Conservation (phyloP, 2,888 invertebrate genomes). For the Micoletzkya japonica region DNA sequence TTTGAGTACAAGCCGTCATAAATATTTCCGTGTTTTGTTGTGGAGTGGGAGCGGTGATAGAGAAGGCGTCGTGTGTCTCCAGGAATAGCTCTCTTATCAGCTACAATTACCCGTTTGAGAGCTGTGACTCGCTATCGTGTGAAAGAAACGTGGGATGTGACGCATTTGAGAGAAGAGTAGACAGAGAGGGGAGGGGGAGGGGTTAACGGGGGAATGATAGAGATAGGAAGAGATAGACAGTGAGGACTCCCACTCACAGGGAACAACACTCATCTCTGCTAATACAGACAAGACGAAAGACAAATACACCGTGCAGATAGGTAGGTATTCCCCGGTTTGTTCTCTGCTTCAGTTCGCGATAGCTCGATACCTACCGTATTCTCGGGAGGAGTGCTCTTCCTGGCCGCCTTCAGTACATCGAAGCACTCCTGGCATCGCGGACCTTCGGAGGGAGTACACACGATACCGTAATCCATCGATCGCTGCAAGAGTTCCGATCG, state of each 20-base stretch:
- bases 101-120: too few species aligned
- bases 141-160: too few species aligned
- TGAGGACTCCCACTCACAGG: not conserved
- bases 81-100: too few species aligned
- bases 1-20: too few species aligned
- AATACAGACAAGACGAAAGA: too few species aligned
- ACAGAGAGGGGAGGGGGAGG: not conserved
- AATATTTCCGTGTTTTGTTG: too few species aligned
- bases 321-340: too few species aligned
- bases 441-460: not conserved
- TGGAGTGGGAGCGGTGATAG: too few species aligned
- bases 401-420: conserved; percentile 1
- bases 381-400: conserved; percentile 20
- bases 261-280: not conserved
- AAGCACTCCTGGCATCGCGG: conserved; percentile 17
- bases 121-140: too few species aligned
- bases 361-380: not conserved
- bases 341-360: not conserved
- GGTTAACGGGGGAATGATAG: not conserved
- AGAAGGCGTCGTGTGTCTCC: too few species aligned
- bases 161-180: not conserved
- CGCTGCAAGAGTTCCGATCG: not conserved
- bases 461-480: conserved; percentile 24
- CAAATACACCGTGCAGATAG: too few species aligned
- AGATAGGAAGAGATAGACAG: not conserved